Percentiles rank a stretch among this genome's conserved stretches.
Evolutionary conservation across 2,888 invertebrate species (phyloP).

Genomic region (Thymelicus lineola): DNA sequence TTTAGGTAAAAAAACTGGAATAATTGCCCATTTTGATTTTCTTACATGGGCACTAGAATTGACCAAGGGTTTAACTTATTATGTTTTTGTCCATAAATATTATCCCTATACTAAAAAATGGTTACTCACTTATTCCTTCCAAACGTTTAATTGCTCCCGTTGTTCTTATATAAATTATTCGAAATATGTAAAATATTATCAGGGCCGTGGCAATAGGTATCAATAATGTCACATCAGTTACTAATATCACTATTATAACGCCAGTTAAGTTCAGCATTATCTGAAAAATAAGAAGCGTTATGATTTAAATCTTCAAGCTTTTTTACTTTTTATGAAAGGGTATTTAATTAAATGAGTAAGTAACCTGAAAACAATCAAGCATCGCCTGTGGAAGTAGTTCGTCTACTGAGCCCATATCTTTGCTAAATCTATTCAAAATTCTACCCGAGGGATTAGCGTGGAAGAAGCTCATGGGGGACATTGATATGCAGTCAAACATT

Average conservation of each 20-base stretch:
- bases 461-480: constrained; percentile 88
- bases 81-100: too few relatives aligned
- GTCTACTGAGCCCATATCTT: constrained; percentile 93
- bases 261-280: constrained; percentile 91
- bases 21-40: too few relatives aligned
- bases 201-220: constrained; percentile 84
- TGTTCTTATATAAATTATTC: constrained; percentile 87
- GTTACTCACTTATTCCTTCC: constrained; percentile 87
- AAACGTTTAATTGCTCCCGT: constrained; percentile 89
- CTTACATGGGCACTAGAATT: too few relatives aligned
- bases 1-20: too few relatives aligned
- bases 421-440: constrained; percentile 92
- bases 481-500: constrained; percentile 87
- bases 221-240: constrained; percentile 81
- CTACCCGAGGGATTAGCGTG: constrained; percentile 93
- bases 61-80: too few relatives aligned
- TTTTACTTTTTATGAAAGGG: too few relatives aligned
- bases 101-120: neutral
- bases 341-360: neutral
- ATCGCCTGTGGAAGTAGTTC: constrained; percentile 90
- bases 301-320: too few relatives aligned
- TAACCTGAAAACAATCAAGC: constrained; percentile 88
- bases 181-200: constrained; percentile 86
- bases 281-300: constrained; percentile 68
- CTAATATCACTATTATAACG: constrained; percentile 89